Evolutionary conservation across 2,113 vertebrate species (phyloP), one percentile per base, ranked within the genome.

Genomic region (Euleptes europaea): DNA sequence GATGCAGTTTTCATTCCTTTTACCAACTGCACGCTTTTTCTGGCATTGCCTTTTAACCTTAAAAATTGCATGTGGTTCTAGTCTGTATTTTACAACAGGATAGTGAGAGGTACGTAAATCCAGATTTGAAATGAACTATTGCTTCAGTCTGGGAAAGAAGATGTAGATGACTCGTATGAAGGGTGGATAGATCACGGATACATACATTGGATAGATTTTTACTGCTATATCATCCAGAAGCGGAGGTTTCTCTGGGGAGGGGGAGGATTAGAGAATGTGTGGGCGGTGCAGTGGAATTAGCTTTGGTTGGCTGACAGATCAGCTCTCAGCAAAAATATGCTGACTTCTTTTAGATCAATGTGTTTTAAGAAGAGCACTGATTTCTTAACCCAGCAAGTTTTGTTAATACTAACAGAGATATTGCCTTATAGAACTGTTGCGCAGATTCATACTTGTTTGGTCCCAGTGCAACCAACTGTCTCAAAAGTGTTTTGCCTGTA

Each of bases 351-450:
- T 95, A 86, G 91, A 95, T 91, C 93, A 92, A 91, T 90, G 91
- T n/a, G 82, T 84, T 89, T 94, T 90, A 94, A 95, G 95, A 95
- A 93, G 88, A 96, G 92, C 94, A 95, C 84, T 73, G 95, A 96
- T 97, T 96, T 96, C 96, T 96, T 96, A 85, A 96, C 94, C 94
- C 90, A 93, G 54, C 33, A 51, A 47, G 87, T 95, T 96, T 95
- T 96, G 95, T 94, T 96, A 96, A 94, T 94, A 93, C 88, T 94
- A 95, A 95, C 94, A 95, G 92, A 93, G 91, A 92, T 89, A 87
- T 33, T 92, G 91, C 91, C 86, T 95, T 94, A 90, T 92, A 94
- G 95, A 95, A 91, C 47, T 38, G 84, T 54, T 93, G 88, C 90
- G 91, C 82, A 89, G 86, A 88, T 92, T 90, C 92, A 82, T 38